Percentiles rank a stretch among this genome's conserved stretches.
These are phyloP conservation scores for Rhabdomys pumilio DNA, from an alignment of 2,797 vertebrate species.

Conservation along the genomic window DNA sequence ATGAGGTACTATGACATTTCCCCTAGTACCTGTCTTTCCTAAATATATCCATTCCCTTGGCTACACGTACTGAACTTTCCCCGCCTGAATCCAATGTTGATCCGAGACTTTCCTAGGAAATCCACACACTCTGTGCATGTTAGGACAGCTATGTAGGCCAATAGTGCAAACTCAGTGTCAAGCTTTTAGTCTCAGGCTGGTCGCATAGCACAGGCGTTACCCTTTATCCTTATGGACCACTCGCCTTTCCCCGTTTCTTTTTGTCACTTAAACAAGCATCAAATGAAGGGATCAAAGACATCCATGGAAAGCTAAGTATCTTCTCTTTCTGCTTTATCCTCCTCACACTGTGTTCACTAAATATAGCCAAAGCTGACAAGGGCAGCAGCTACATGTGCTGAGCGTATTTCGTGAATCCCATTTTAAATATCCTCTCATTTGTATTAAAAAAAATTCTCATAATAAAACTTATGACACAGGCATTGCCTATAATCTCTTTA, in stretches of 20 bases:
- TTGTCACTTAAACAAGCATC: not conserved
- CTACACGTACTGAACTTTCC: not conserved
- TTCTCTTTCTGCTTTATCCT: not conserved
- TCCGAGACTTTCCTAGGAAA: not conserved
- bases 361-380: not conserved
- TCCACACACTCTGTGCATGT: not conserved
- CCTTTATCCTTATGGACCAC: not conserved
- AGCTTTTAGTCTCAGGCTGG: not conserved
- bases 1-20: not conserved
- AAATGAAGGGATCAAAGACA: not conserved
- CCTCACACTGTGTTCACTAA: not conserved
- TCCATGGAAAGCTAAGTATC: not conserved
- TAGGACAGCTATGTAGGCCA: not conserved
- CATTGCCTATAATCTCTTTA: not conserved
- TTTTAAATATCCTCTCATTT: slow-evolving; percentile 24
- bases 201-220: not conserved
- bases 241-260: not conserved
- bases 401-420: not conserved
- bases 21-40: not conserved
- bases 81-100: not conserved
- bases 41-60: not conserved
- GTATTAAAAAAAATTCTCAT: not conserved
- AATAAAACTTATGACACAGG: not conserved
- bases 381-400: not conserved
- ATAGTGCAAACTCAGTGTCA: not conserved